Percentiles rank a stretch among this genome's conserved stretches.
phyloP scores from a whole-genome alignment of 2,888 invertebrate genomes.

The Epistrophella euchroma region DNA sequence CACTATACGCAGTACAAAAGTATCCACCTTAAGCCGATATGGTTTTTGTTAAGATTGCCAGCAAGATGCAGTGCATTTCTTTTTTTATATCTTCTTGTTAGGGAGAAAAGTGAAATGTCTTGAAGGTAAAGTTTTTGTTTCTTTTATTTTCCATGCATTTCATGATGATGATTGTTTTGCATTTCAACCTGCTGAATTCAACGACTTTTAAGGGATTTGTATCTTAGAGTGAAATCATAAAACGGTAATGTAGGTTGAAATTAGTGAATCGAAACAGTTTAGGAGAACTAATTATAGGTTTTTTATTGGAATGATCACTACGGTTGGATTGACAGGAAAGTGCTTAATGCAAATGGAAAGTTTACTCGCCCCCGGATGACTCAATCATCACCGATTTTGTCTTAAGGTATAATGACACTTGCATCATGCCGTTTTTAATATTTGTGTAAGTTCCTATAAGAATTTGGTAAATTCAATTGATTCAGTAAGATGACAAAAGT shows the following conservation, averaged over 20 bases:
- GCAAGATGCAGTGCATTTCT: slow-evolving; percentile 22
- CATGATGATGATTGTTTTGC: slow-evolving; percentile 25
- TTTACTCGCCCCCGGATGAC: background rate
- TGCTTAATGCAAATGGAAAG: slow-evolving; percentile 54
- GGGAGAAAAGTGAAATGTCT: slow-evolving; percentile 64
- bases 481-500: too few relatives aligned
- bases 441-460: too few relatives aligned
- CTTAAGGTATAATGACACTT: too few relatives aligned
- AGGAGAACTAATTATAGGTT: slow-evolving; percentile 70
- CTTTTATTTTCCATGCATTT: slow-evolving; percentile 10
- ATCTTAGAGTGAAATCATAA: slow-evolving; percentile 62
- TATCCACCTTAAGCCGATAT: slow-evolving; percentile 24
- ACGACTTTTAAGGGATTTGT: slow-evolving; percentile 14
- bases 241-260: slow-evolving; percentile 63
- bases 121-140: slow-evolving; percentile 38
- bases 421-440: too few relatives aligned
- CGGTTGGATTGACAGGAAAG: slow-evolving; percentile 49
- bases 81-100: slow-evolving; percentile 1
- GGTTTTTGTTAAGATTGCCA: slow-evolving; percentile 24
- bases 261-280: slow-evolving; percentile 70
- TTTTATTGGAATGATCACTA: slow-evolving; percentile 48
- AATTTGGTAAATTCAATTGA: too few relatives aligned
- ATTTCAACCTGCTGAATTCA: slow-evolving; percentile 38
- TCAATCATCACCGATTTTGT: too few relatives aligned
- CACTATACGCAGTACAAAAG: slow-evolving; percentile 10